These are phyloP conservation scores for Boloria selene DNA, from an alignment of 2,888 invertebrate species.

Conservation along the genomic window DNA sequence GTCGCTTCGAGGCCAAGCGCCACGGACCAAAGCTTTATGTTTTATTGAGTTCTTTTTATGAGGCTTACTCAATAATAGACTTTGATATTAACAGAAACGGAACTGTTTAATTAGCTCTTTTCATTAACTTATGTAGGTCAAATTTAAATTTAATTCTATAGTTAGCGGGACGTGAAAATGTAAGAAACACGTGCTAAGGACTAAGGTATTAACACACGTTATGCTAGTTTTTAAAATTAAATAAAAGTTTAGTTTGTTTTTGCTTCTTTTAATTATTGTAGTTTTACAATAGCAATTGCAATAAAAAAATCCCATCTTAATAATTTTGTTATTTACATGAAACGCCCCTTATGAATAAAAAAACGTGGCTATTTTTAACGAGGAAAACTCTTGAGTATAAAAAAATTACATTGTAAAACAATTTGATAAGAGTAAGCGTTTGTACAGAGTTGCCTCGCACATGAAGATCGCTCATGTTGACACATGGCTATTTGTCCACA, in stretches of 20 bases:
- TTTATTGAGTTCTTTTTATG: conserved; percentile 73
- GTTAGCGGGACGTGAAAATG: not conserved
- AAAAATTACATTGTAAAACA: conserved; percentile 15
- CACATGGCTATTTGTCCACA: conserved; percentile 75
- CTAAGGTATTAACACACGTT: no score
- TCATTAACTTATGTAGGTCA: conserved; percentile 41
- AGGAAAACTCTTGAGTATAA: not conserved
- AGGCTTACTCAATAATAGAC: conserved; percentile 57
- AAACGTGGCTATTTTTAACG: no score
- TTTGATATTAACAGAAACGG: conserved; percentile 54
- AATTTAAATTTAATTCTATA: conserved; percentile 16
- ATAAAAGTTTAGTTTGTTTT: no score
- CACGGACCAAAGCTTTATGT: conserved; percentile 64
- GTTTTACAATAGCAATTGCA: no score
- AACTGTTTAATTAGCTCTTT: conserved; percentile 54
- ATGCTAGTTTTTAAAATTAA: no score
- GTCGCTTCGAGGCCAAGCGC: conserved; percentile 55
- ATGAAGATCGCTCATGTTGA: conserved; percentile 60
- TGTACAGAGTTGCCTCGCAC: conserved; percentile 45
- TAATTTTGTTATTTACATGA: no score
- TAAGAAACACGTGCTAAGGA: no score
- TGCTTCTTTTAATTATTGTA: no score
- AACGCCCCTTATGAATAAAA: no score
- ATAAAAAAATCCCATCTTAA: no score
- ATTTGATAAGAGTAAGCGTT: conserved; percentile 19